Conservation (phyloP, 2,113 vertebrate species). For the Willisornis vidua region DNA sequence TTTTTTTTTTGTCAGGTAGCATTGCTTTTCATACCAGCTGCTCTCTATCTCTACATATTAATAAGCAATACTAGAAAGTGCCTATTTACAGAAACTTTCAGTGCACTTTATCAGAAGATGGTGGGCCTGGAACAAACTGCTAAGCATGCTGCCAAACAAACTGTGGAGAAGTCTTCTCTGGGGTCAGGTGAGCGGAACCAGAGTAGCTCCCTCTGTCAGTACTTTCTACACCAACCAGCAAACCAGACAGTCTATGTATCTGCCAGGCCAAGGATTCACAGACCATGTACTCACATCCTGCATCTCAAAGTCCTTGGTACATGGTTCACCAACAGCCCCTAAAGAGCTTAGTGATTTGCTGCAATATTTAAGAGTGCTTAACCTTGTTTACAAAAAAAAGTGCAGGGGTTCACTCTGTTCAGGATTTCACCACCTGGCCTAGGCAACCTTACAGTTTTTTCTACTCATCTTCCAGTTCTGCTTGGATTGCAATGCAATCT, state of each 20-base stretch:
- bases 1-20: rapidly evolving
- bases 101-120: neutral
- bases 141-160: neutral
- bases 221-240: neutral
- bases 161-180: neutral
- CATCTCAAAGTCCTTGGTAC: neutral
- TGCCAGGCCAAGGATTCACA: neutral
- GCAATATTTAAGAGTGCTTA: neutral
- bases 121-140: neutral
- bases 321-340: neutral
- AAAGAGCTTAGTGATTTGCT: neutral
- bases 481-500: neutral
- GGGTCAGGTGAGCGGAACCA: neutral
- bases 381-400: neutral
- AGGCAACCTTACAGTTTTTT: neutral
- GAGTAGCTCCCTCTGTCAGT: neutral
- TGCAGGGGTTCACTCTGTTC: neutral
- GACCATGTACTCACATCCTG: neutral
- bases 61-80: neutral
- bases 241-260: neutral
- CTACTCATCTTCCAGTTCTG: neutral
- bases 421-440: neutral
- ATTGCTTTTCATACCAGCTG: neutral
- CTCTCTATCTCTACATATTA: neutral
- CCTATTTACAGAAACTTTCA: neutral